Conservation (phyloP, 2,888 invertebrate species). For the Steinernema scapterisci region DNA sequence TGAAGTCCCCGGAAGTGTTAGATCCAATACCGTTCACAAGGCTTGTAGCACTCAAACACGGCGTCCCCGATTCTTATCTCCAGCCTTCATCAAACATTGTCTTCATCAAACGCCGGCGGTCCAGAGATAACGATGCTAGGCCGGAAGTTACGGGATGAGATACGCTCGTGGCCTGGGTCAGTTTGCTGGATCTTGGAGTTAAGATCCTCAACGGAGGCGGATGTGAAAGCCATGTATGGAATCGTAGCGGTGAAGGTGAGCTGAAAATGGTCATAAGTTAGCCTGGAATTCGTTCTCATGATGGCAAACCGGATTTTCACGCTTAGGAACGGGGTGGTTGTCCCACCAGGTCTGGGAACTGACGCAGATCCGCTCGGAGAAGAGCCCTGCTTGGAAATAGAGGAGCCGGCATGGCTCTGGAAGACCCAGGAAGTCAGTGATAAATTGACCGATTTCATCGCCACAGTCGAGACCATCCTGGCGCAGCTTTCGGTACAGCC, state of each 20-base stretch:
- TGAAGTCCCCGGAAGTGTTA: no score
- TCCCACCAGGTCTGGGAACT: conserved; percentile 41
- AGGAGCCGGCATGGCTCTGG: conserved; percentile 48
- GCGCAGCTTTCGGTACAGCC: conserved; percentile 49
- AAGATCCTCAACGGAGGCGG: conserved; percentile 55
- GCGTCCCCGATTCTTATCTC: conserved; percentile 57
- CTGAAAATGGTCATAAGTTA: conserved; percentile 39
- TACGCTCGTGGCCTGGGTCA: neutral
- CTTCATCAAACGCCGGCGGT: conserved; percentile 59
- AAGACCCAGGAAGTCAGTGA: conserved; percentile 49
- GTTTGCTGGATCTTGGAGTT: conserved; percentile 40
- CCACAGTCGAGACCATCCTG: conserved; percentile 64
- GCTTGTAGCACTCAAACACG: conserved; percentile 59
- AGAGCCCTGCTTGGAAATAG: conserved; percentile 51
- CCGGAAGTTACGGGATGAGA: conserved; percentile 53
- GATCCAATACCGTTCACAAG: conserved; percentile 59
- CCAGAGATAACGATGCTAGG: conserved; percentile 57
- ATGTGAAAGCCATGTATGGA: conserved; percentile 56
- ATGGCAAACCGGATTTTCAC: conserved; percentile 42
- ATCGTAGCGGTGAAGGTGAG: conserved; percentile 54
- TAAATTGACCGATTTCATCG: conserved; percentile 46
- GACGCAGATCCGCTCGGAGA: conserved; percentile 54
- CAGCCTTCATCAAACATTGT: conserved; percentile 48
- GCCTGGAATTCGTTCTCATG: neutral
- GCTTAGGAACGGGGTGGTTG: conserved; percentile 39